A percentile compares a stretch with the other conserved stretches of the same genome.
Evolutionary conservation across 1,140 invertebrate genomes (phyloP).

Genomic region (Diachasmimorpha longicaudata): DNA sequence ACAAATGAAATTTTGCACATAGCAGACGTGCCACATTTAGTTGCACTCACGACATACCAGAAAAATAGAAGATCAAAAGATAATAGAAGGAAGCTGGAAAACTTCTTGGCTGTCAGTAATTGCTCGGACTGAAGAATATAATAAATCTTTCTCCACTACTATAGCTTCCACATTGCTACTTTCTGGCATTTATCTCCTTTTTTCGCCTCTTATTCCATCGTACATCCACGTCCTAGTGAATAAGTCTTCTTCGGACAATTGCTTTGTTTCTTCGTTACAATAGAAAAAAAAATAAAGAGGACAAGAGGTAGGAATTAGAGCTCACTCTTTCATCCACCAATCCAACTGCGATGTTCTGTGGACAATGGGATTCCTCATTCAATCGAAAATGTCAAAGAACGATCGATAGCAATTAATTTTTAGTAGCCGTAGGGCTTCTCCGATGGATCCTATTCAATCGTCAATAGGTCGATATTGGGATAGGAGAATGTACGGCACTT

Average conservation of each 20-base stretch:
- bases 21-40: neutral
- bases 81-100: neutral
- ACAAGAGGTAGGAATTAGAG: neutral
- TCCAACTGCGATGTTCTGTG: neutral
- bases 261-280: neutral
- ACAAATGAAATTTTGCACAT: too few species aligned
- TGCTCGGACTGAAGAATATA: slow-evolving; percentile 46
- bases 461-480: neutral
- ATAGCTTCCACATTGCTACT: slow-evolving; percentile 26
- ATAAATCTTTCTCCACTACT: slow-evolving; percentile 41
- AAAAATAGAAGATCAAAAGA: slow-evolving; percentile 19
- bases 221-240: neutral
- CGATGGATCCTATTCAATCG: neutral
- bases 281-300: neutral
- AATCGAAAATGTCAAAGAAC: slow-evolving; percentile 2
- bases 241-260: slow-evolving; percentile 3
- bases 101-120: slow-evolving; percentile 37
- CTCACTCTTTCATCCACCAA: neutral
- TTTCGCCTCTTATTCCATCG: neutral
- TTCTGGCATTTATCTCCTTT: slow-evolving; percentile 24
- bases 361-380: neutral
- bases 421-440: too few species aligned
- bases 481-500: neutral
- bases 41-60: neutral
- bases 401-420: neutral